Base-by-base conservation (phyloP, 2,888 invertebrate genomes). In the Kryphioiulus occultus region DNA sequence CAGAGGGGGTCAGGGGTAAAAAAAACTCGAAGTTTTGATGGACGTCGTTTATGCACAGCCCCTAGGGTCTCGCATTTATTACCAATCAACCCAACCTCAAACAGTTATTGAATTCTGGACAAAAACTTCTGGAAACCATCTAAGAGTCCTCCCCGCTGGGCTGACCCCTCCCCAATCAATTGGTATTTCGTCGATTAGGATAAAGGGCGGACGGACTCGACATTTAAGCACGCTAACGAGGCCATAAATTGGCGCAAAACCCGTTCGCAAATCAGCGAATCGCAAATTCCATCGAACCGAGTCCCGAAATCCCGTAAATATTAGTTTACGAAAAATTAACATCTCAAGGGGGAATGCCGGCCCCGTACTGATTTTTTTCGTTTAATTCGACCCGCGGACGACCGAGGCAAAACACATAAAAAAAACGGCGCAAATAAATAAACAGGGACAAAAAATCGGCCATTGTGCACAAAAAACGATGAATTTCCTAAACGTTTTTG, bases 401-500 rank as follows among this genome's bases (percentile, higher is more conserved):
- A 9, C 59, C 39, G 15, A 59, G n/a, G 5, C 2, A 47, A 47
- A 47, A 47, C 7, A 12, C 3, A 47, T 15, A n/a, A 59, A 59
- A 39, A 39, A 39, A 39, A 10, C 47, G 12, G 4, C 47, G 47
- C 47, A 47, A 59, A 59, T n/a, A 9, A 19, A 3, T 12, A 10
- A 59, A 7, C 4, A 17, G 2, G 10, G 17, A 7, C 7, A 15
- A 47, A 47, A 47, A 15, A 15, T 7, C 47, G 59, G 59, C 59
- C 59, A 59, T 59, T n/a, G 59, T 59, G 59, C 59, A 59, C 59
- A n/a, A 59, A 59, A 59, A 59, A 59, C 59, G 22, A 59, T 59
- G n/a, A 59, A 59, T 59, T 59, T 19, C 1, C n/a, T 59, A 59
- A 59, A 59, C 59, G 19, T n/a, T 59, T 59, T 59, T 59, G 59